Evolutionary conservation across 2,797 vertebrate genomes (phyloP).

Genomic region (Cryptoblepharus egeriae): DNA sequence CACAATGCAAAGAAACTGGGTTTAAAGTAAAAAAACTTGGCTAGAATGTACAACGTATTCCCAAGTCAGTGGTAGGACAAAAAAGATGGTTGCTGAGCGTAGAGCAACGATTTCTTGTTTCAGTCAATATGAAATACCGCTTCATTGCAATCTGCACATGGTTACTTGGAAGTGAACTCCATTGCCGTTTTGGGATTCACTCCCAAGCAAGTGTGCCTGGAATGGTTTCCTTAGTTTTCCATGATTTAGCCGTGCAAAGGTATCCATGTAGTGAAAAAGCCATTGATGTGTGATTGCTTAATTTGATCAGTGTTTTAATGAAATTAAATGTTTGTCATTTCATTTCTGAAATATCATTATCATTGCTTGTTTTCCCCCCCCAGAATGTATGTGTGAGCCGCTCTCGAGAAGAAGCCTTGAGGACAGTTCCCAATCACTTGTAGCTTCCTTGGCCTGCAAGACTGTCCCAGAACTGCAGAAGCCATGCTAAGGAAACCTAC

Average conservation of each 20-base stretch:
- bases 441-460: slow-evolving; percentile 66
- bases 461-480: slow-evolving; percentile 14
- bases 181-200: background rate
- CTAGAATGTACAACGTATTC: background rate
- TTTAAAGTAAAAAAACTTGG: background rate
- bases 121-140: background rate
- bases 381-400: slow-evolving; percentile 89
- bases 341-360: background rate
- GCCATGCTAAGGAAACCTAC: background rate
- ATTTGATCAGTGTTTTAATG: no score
- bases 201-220: background rate
- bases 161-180: background rate
- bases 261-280: background rate
- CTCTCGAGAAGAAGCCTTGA: slow-evolving; percentile 83
- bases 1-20: background rate
- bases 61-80: background rate
- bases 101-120: background rate
- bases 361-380: slow-evolving; percentile 1
- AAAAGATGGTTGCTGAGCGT: background rate
- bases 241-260: background rate
- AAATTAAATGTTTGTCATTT: no score
- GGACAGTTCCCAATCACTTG: slow-evolving; percentile 87
- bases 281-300: no score
- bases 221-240: background rate
- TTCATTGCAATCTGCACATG: background rate